phyloP scores from a whole-genome alignment of 2,888 invertebrate species.

The Zygothrica quintamaculata region DNA sequence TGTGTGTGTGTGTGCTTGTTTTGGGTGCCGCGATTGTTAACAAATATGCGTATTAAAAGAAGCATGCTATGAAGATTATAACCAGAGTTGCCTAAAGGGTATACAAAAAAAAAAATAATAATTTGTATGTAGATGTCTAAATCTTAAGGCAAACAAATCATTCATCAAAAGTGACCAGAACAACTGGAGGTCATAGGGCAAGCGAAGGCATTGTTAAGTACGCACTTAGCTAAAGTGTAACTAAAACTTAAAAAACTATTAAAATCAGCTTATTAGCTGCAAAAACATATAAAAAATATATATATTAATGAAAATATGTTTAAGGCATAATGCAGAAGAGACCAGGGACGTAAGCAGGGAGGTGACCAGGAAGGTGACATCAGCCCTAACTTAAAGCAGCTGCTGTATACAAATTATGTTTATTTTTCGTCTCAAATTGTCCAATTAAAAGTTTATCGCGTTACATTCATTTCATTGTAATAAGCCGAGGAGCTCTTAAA shows the following conservation, averaged over 20 bases:
- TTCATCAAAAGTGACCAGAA: conserved; percentile 12
- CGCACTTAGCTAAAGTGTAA: too few relatives aligned
- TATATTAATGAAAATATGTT: neutral
- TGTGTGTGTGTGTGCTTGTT: conserved; percentile 11
- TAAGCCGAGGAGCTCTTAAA: too few relatives aligned
- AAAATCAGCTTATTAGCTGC: neutral
- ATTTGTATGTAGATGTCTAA: too few relatives aligned
- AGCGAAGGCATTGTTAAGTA: neutral
- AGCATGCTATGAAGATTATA: conserved; percentile 41
- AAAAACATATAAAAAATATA: neutral
- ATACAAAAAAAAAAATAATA: neutral
- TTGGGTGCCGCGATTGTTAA: conserved; percentile 48
- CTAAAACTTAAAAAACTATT: too few relatives aligned
- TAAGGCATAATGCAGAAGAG: neutral
- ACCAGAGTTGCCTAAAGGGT: conserved; percentile 13
- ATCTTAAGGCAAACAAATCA: neutral
- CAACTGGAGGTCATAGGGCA: neutral
- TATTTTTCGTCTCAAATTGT: too few relatives aligned
- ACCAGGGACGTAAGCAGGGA: neutral
- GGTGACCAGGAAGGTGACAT: neutral
- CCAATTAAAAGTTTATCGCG: too few relatives aligned
- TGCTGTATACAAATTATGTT: too few relatives aligned
- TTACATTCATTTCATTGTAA: too few relatives aligned
- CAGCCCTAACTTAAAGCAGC: neutral
- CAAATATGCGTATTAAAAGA: conserved; percentile 56